phyloP scores from a whole-genome alignment of 2,888 invertebrate species.

The Polydrusus pterygomalis region DNA sequence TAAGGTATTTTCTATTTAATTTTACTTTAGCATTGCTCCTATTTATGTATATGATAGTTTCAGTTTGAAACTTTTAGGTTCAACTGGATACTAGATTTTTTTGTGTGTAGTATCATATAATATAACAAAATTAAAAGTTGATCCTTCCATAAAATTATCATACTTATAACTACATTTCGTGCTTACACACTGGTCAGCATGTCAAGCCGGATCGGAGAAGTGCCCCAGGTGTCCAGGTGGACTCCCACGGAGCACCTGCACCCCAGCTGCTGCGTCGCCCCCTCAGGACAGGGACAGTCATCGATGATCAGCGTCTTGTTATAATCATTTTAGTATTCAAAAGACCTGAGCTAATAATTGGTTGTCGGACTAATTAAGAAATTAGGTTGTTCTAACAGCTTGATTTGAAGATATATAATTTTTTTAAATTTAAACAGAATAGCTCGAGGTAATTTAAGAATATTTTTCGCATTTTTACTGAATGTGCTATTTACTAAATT shows the following conservation, averaged over 20 bases:
- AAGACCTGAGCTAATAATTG: constrained; percentile 2
- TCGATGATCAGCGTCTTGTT: constrained; percentile 42
- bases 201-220: constrained; percentile 9
- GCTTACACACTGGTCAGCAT: constrained; percentile 19
- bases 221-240: constrained; percentile 40
- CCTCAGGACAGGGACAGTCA: constrained; percentile 32
- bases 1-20: too few relatives aligned
- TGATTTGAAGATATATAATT: background rate
- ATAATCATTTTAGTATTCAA: constrained; percentile 25
- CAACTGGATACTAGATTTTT: too few relatives aligned
- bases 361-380: constrained; percentile 23
- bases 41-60: too few relatives aligned
- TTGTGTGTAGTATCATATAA: too few relatives aligned
- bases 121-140: background rate
- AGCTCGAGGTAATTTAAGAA: too few relatives aligned
- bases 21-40: too few relatives aligned
- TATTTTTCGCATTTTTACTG: too few relatives aligned
- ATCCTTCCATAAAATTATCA: constrained; percentile 12
- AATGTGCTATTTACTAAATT: too few relatives aligned
- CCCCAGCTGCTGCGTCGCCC: constrained; percentile 36
- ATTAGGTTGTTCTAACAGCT: constrained; percentile 1
- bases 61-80: too few relatives aligned
- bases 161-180: constrained; percentile 3
- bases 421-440: too few relatives aligned
- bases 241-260: constrained; percentile 31